Base-by-base conservation (phyloP, 1,140 invertebrate species). In the Grapholita molesta region DNA sequence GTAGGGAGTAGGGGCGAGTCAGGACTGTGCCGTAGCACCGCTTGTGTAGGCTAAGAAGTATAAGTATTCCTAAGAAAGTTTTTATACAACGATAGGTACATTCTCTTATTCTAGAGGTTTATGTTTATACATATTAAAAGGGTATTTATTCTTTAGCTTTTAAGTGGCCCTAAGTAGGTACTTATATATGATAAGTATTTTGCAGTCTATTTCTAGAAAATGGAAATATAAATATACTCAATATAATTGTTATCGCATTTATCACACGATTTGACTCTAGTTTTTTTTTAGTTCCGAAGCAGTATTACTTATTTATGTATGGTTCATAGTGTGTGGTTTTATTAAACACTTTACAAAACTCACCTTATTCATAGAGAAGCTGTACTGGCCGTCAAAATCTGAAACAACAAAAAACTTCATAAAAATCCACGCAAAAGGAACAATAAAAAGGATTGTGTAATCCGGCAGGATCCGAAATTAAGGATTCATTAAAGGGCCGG, bases 121-220 rank as follows among this genome's bases (percentile, higher is more conserved):
- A n/a, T n/a, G n/a, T n/a, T n/a, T n/a, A n/a, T n/a, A n/a, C n/a
- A n/a, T n/a, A 18, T 1, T 21, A 8, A 5, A 48, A 48, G 0
- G 18, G 6, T 8, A 5, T 18, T 48, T 48, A 15, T 48, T 48
- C 2, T 21, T 3, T 7, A 5, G 5, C 6, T 48, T 48, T 48
- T 15, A 3, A 38, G 35, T 57, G 52, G 38, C 38, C 70, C 70
- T 69, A 68, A 68, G 52, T 68, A 30, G 9, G 25, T n/a, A 66
- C n/a, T n/a, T n/a, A n/a, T n/a, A n/a, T n/a, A n/a, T n/a, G n/a
- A n/a, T n/a, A n/a, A n/a, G n/a, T n/a, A n/a, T n/a, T n/a, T n/a
- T n/a, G n/a, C n/a, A n/a, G n/a, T n/a, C n/a, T n/a, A n/a, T n/a
- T n/a, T n/a, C n/a, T n/a, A n/a, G n/a, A n/a, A n/a, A n/a, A n/a